These are phyloP conservation scores for Drosophila nasuta DNA, from an alignment of 1,140 invertebrate genomes.

Conservation along the genomic window DNA sequence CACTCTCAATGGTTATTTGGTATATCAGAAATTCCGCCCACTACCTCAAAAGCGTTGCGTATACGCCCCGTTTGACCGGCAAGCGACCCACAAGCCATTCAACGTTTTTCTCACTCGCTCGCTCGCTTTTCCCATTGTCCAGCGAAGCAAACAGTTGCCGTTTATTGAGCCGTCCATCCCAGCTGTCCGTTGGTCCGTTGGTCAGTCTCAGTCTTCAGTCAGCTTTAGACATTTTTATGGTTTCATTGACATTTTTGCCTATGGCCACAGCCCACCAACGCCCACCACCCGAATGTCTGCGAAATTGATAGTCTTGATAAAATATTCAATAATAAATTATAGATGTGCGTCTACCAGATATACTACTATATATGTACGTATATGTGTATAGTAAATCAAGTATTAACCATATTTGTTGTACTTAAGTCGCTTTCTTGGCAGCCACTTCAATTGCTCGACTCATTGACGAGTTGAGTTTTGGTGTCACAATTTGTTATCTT, in stretches of 20 bases:
- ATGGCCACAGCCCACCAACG: slow-evolving; percentile 22
- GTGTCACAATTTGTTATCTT: neutral
- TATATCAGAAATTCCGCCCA: slow-evolving; percentile 33
- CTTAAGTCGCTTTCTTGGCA: neutral
- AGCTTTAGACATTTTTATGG: slow-evolving; percentile 72
- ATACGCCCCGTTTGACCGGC: slow-evolving; percentile 44
- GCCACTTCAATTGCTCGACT: neutral
- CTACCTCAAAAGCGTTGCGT: slow-evolving; percentile 19
- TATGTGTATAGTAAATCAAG: slow-evolving; percentile 5
- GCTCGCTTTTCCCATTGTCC: slow-evolving; percentile 18
- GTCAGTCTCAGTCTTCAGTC: slow-evolving; percentile 19
- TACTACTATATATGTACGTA: neutral
- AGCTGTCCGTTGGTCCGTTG: slow-evolving; percentile 3
- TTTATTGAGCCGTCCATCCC: slow-evolving; percentile 36
- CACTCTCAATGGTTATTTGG: slow-evolving; percentile 36
- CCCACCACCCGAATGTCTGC: slow-evolving; percentile 5
- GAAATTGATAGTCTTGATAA: slow-evolving; percentile 51
- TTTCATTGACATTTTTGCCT: slow-evolving; percentile 65
- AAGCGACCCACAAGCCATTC: slow-evolving; percentile 28
- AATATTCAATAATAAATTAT: slow-evolving; percentile 40
- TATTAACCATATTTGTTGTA: neutral
- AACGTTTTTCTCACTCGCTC: slow-evolving; percentile 7
- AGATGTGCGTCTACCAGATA: slow-evolving; percentile 2
- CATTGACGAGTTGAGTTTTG: neutral
- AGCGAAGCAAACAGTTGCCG: slow-evolving; percentile 16